Evolutionary conservation across 2,113 vertebrate species (phyloP).

Genomic region (Oncorhynchus gorbuscha): DNA sequence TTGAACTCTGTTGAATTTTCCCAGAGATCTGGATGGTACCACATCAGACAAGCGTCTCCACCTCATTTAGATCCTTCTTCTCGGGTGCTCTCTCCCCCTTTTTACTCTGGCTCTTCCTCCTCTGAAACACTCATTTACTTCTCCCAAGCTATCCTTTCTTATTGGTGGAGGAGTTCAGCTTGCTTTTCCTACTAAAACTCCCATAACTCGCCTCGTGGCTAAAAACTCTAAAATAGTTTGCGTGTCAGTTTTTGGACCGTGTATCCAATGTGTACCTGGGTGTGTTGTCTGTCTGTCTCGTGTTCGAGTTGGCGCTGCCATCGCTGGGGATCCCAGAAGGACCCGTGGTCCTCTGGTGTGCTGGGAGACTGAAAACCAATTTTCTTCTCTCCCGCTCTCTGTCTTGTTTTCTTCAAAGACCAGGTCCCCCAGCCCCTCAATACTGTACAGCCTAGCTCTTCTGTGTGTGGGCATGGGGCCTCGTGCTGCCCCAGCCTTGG

Average conservation of each 20-base stretch:
- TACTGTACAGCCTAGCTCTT: constrained; percentile 25
- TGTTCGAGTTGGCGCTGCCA: constrained; percentile 59
- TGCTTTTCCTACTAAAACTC: constrained; percentile 19
- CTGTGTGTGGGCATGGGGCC: constrained; percentile 7
- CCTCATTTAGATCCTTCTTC: constrained; percentile 68
- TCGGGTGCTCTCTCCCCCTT: constrained; percentile 28
- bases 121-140: background rate
- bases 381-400: constrained; percentile 27
- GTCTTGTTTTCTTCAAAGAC: constrained; percentile 33
- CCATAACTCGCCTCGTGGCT: constrained; percentile 49
- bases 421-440: constrained; percentile 11
- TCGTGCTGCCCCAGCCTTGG: background rate
- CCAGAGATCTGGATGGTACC: constrained; percentile 52
- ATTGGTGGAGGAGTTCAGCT: constrained; percentile 33
- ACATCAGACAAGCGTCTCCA: constrained; percentile 72
- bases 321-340: constrained; percentile 28
- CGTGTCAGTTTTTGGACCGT: constrained; percentile 57
- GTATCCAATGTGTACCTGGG: constrained; percentile 62
- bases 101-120: constrained; percentile 8
- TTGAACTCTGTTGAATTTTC: constrained; percentile 23
- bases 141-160: constrained; percentile 24
- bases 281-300: constrained; percentile 70
- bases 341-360: constrained; percentile 23
- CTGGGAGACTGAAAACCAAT: constrained; percentile 25
- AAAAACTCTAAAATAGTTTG: constrained; percentile 36